Evolutionary conservation across 2,888 invertebrate genomes (phyloP), one percentile per base, ranked within the genome.

Genomic region (Sycophila texana): DNA sequence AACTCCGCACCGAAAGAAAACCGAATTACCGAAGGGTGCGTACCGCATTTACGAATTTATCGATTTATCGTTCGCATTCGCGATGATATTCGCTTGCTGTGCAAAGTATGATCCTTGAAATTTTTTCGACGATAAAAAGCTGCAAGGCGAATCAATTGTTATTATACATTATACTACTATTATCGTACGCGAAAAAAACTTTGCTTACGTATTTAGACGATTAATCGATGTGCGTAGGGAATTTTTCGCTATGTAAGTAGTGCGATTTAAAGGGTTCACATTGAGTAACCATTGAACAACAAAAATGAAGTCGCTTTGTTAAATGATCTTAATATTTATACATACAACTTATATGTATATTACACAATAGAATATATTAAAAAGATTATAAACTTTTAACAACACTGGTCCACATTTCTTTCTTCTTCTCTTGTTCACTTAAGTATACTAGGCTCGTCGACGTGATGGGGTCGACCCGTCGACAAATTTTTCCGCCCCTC

Each of bases 321-420:
- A 71, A 79, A 81, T 67, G 66, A 79, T 71, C 77, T 71, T 77
- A 77, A 79, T 74, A 77, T 81, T 77, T 81, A 79, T 79, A 79
- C 71, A 81, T 78, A 51, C 39, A 39, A 39, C 47, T 74, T 77
- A 75, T 77, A 75, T 81, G 72, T 68, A 78, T 71, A 75, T 71
- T 74, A 77, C 70, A 71, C 72, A 76, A 72, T 66, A 66, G 68
- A 65, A 76, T 79, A 79, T 81, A 74, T 74, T 77, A 72, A 74
- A 77, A 80, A 76, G 74, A 79, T 74, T 74, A 77, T 72, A 79
- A 71, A 81, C 67, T 77, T 81, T 79, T 71, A 81, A 81, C 70
- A 81, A 72, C 81, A 81, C 79, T 81, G 78, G 81, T 78, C 75
- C 80, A 74, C 75, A 73, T 68, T 75, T 16, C 22, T 79, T n/a